Evolutionary conservation across 1,140 invertebrate genomes (phyloP), one percentile per base, ranked within the genome.

Genomic region (Drosophila nigromelanica): DNA sequence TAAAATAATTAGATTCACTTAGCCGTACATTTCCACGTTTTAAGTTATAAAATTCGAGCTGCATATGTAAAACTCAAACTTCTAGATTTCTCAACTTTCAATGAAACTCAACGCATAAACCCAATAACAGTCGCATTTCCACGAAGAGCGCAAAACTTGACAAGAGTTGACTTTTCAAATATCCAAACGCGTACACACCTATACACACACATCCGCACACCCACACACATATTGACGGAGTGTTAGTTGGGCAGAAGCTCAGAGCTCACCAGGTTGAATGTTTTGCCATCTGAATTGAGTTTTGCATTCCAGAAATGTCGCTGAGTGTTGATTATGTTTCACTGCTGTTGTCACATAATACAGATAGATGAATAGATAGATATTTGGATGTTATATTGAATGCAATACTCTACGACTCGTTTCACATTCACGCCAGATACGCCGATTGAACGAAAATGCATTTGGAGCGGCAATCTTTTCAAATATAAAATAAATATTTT

Each of bases 371-470:
- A 6, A 27, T 30, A 58, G 61, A 45, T 40, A 75, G 55, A 39
- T 43, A 56, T 66, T 30, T 62, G 30, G 30, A 61, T 71, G 15
- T 45, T 62, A 73, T 78, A 60, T 45, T 52, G 61, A 61, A 55
- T 43, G 42, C 55, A 37, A 18, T 51, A 35, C 39, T 15, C 24
- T 39, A 15, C 39, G 15, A 30, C 27, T 47, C 33, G 39, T 35
- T 58, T 68, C 60, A 10, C 15, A 35, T 59, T 58, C 47, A 66
- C 50, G 50, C 33, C 39, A 67, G 54, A 63, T 70, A 79, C 70
- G 78, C 63, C 76, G 75, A 86, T 86, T 86, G 82, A 87, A 86
- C 76, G 78, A 75, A 86, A 86, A 86, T 86, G 68, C 60, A 87
- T 82, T 87, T 81, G 58, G 75, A 81, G 82, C 81, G 78, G 61